Base-by-base conservation (phyloP, 2,888 invertebrate species). In the Drosophila cyrtoloma region DNA sequence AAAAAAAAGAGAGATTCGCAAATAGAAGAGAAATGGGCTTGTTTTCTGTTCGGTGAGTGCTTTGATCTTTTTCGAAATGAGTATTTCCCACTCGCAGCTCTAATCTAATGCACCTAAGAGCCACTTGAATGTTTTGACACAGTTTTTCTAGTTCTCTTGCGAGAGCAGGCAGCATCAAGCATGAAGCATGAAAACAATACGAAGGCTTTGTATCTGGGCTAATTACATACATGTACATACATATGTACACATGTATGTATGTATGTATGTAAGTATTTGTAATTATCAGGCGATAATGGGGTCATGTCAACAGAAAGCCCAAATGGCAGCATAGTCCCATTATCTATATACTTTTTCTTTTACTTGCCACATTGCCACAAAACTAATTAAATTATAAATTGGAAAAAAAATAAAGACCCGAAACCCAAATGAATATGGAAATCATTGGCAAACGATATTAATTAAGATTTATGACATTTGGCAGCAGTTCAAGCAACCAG, bases 211-310 rank as follows among this genome's bases (percentile, higher is more conserved):
- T 82, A 82, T 79, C 80, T 84, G 79, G 82, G 82, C 78, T 86
- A 84, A 79, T 79, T 79, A 79, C 79, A 81, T 70, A 77, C 56
- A 39, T 39, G 28, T 39, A n/a, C 37, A 37, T 37, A 19, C 26
- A 16, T 47, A 26, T 26, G 26, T 47, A 47, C 47, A 47, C 19
- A 72, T 72, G 69, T 77, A 80, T 79, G 55, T 56, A 80, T 79
- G 55, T 56, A 63, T 72, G 77, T 77, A 70, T 70, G 69, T 59
- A 77, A 73, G 77, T 81, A 73, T 81, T 73, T 70, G 82, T 73
- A 81, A 87, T 86, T 87, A 87, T 87, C 79, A 82, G 79, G 80
- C 84, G 82, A 87, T 87, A 87, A 87, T 85, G 82, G 71, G 87
- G 86, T 87, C 86, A 87, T 87, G 85, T 82, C 85, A 87, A 80